These are phyloP conservation scores for Ornithoptera priamus DNA, from an alignment of 2,888 invertebrate genomes.

Conservation along the genomic window DNA sequence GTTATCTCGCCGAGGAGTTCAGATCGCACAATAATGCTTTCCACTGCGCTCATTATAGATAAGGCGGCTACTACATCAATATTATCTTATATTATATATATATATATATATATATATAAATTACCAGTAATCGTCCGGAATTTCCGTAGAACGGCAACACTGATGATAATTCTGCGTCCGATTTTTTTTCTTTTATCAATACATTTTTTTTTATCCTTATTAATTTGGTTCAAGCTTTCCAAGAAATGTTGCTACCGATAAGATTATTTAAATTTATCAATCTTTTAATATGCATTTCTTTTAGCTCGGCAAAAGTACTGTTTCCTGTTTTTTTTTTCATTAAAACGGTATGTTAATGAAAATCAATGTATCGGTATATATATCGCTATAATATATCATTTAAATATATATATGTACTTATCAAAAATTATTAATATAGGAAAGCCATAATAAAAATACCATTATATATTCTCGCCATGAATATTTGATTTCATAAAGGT, in stretches of 20 bases:
- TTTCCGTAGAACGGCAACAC: constrained; percentile 1
- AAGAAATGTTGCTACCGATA: background rate
- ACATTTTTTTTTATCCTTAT: background rate
- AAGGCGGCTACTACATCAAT: constrained; percentile 50
- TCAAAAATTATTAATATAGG: too few species aligned
- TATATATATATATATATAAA: constrained; percentile 43
- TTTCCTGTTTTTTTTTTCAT: too few species aligned
- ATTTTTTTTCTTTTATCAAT: background rate
- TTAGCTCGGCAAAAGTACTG: constrained; percentile 20
- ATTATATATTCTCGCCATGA: too few species aligned
- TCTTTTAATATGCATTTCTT: background rate
- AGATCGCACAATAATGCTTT: constrained; percentile 63
- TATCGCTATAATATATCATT: too few species aligned
- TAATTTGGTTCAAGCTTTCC: background rate
- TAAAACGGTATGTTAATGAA: too few species aligned
- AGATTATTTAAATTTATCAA: background rate
- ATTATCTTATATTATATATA: constrained; percentile 41
- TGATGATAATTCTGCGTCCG: background rate
- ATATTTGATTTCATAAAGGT: too few species aligned
- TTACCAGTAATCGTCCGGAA: constrained; percentile 36
- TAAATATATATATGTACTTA: too few species aligned
- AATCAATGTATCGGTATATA: too few species aligned
- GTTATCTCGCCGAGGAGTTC: constrained; percentile 58
- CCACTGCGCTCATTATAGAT: constrained; percentile 65
- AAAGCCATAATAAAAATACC: too few species aligned